Percentiles rank a stretch among this genome's conserved stretches.
phyloP scores from a whole-genome alignment of 2,888 invertebrate genomes.

The Bhutanitis thaidina region DNA sequence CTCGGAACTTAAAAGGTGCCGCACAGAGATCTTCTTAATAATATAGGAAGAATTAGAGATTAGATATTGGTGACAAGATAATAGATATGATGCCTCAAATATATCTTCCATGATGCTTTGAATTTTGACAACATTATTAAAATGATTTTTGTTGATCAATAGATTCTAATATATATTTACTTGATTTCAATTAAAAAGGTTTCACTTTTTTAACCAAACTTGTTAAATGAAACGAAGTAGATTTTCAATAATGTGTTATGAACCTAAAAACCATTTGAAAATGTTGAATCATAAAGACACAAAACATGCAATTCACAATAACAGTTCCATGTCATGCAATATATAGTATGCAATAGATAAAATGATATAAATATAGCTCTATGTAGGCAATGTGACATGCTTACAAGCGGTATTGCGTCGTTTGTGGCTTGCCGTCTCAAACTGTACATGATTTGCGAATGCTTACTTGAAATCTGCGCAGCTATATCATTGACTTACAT shows the following conservation, averaged over 20 bases:
- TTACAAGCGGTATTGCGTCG: constrained; percentile 57
- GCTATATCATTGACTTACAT: background rate
- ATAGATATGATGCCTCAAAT: background rate
- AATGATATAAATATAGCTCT: constrained; percentile 29
- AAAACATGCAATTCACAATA: constrained; percentile 58
- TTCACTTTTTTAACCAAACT: background rate
- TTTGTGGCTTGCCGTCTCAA: constrained; percentile 48
- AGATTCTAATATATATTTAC: background rate
- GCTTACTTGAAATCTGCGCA: constrained; percentile 10
- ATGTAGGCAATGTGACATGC: constrained; percentile 42
- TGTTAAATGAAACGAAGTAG: background rate
- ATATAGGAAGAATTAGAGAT: constrained; percentile 24
- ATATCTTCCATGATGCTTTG: background rate
- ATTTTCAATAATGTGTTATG: constrained; percentile 2
- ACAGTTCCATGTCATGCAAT: constrained; percentile 47
- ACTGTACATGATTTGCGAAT: background rate
- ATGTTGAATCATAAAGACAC: constrained; percentile 34
- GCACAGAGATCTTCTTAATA: constrained; percentile 28
- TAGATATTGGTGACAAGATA: background rate
- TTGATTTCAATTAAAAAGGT: background rate
- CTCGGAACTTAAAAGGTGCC: constrained; percentile 24
- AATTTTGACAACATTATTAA: background rate
- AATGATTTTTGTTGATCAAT: too few relatives aligned
- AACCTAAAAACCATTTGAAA: background rate
- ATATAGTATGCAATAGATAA: constrained; percentile 47